Evolutionary conservation across 2,113 vertebrate genomes (phyloP), one percentile per base, ranked within the genome.

Genomic region (Mobula birostris): DNA sequence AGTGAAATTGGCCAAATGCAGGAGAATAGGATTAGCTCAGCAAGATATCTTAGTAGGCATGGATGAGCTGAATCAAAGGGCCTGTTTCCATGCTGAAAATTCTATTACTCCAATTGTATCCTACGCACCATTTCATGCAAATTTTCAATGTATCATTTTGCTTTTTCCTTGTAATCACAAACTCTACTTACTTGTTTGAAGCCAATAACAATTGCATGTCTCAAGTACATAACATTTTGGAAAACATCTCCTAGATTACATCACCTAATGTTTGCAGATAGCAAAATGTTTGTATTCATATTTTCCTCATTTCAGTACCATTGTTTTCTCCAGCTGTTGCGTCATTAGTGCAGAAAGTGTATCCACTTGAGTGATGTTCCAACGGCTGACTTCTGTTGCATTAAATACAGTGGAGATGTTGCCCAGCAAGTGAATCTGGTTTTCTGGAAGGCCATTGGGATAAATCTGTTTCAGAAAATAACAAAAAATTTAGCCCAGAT

Each of bases 301-400:
- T 88, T 93, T 32, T 93, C 70, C 3, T 74, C 0, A 21, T 93
- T 74, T 93, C 21, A 21, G 36, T 93, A 93, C 91, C 91, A 0
- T 72, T 21, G 40, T 48, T 36, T 76, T 40, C 1, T 76, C 32
- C 36, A 93, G 32, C 9, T 40, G 68, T 27, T 93, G 68, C 36
- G 0, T 17, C 93, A 97, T 95, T 91, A 97, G 95, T 14, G 94
- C 94, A 0, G 0, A 0, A 0, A 97, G 95, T 0, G 97, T 97
- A 85, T 94, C 94, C 0, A 5, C 7, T 83, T 94, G 96, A 0
- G 94, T 96, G 95, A 97, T 90, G 0, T 0, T 6, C 97, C 97
- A 97, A 79, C 0, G 94, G 94, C 95, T 7, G 40, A 96, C 96
- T 95, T 97, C 96, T 0, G 79, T 0, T 0, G 0, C 21, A 0